These are phyloP conservation scores for Hypselothyrea guttata DNA, from an alignment of 2,888 invertebrate genomes.

Conservation along the genomic window DNA sequence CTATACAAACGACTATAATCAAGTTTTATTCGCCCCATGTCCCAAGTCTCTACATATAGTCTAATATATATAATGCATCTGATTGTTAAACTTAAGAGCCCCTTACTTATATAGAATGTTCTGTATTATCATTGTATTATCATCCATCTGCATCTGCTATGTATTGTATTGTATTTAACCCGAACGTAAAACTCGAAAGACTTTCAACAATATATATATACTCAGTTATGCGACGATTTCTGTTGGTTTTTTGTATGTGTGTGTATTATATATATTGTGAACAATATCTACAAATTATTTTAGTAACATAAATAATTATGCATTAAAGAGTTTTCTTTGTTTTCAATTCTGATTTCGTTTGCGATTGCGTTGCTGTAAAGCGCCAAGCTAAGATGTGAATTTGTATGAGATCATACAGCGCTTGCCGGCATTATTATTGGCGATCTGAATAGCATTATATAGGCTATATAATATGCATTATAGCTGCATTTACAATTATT, in stretches of 20 bases:
- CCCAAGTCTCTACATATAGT: conserved; percentile 12
- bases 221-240: conserved; percentile 6
- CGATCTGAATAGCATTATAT: too few relatives aligned
- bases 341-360: too few relatives aligned
- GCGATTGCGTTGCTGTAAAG: conserved; percentile 41
- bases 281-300: conserved; percentile 61
- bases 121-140: too few relatives aligned
- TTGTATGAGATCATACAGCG: conserved; percentile 59
- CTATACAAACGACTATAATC: conserved; percentile 53
- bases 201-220: conserved; percentile 2
- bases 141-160: conserved; percentile 37
- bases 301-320: conserved; percentile 68
- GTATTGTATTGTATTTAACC: too few relatives aligned
- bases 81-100: conserved; percentile 55
- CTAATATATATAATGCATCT: conserved; percentile 29
- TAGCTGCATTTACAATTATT: conserved; percentile 22
- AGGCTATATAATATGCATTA: conserved; percentile 10
- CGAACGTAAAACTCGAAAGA: too few relatives aligned
- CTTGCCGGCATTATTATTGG: conserved; percentile 9
- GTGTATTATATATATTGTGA: conserved; percentile 57
- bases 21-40: conserved; percentile 34
- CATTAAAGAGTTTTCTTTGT: conserved; percentile 39
- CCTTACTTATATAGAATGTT: too few relatives aligned
- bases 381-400: conserved; percentile 18
- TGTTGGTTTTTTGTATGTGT: conserved; percentile 42